phyloP scores from a whole-genome alignment of 2,888 invertebrate species.

The Athripsodes cinereus region DNA sequence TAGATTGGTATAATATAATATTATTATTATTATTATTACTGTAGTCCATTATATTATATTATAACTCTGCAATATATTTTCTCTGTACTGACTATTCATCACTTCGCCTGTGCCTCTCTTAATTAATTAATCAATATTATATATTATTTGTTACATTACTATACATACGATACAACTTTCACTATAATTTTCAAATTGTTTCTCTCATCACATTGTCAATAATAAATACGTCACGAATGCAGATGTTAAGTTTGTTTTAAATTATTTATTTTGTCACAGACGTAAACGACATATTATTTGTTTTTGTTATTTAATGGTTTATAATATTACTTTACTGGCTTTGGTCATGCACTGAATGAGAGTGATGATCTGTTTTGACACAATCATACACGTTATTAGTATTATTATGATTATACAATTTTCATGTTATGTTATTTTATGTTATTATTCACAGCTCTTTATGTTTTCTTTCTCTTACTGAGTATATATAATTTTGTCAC shows the following conservation, averaged over 20 bases:
- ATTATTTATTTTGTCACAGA: background rate
- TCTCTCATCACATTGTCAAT: constrained; percentile 20
- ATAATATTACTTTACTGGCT: constrained; percentile 13
- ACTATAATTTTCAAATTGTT: constrained; percentile 25
- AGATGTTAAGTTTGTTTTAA: constrained; percentile 12
- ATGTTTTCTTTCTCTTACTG: too few species aligned
- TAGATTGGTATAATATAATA: constrained; percentile 10
- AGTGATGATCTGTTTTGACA: constrained; percentile 10
- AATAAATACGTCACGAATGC: constrained; percentile 28
- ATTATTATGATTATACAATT: too few species aligned
- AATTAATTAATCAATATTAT: constrained; percentile 29
- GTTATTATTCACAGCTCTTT: too few species aligned
- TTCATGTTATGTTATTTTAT: too few species aligned
- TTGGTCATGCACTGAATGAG: constrained; percentile 22
- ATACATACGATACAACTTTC: too few species aligned
- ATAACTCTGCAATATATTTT: constrained; percentile 28
- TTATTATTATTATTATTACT: constrained; percentile 9
- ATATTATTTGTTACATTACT: constrained; percentile 25
- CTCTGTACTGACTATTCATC: constrained; percentile 29
- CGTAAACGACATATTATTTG: background rate
- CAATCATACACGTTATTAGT: too few species aligned
- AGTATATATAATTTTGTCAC: too few species aligned
- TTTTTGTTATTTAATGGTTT: too few species aligned
- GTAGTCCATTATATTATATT: constrained; percentile 26
- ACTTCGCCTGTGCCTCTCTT: constrained; percentile 29